A percentile compares a stretch with the other conserved stretches of the same genome.
phyloP scores from a whole-genome alignment of 1,140 invertebrate species.

The Tetramorium alpestre region DNA sequence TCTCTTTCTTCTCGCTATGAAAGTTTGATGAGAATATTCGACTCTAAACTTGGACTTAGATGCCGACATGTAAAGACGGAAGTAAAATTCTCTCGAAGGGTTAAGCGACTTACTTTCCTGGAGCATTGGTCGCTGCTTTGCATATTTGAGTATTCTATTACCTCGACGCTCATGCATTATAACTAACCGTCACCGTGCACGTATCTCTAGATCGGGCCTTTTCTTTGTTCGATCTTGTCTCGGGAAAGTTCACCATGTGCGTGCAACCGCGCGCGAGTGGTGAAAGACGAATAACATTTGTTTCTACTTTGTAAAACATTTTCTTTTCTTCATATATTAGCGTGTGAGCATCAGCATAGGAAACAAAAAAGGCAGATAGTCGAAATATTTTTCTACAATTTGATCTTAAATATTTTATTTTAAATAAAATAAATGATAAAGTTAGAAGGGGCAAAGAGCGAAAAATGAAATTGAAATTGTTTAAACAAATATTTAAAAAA shows the following conservation, averaged over 20 bases:
- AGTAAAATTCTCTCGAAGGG: constrained; percentile 48
- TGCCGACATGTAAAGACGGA: constrained; percentile 49
- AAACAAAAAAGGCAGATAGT: not conserved
- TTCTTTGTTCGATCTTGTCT: constrained; percentile 48
- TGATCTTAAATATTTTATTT: not conserved
- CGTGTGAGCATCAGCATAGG: not conserved
- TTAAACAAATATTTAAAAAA: no score
- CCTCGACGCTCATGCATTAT: constrained; percentile 56
- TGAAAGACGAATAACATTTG: constrained; percentile 15
- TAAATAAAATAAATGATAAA: not conserved
- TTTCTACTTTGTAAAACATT: not conserved
- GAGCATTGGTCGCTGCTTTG: constrained; percentile 39
- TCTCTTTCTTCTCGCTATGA: not conserved
- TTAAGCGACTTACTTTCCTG: constrained; percentile 43
- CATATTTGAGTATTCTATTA: constrained; percentile 57
- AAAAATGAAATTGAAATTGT: not conserved
- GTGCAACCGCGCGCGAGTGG: not conserved
- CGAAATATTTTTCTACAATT: not conserved
- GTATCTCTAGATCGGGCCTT: constrained; percentile 7
- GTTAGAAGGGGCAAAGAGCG: not conserved
- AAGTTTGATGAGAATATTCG: constrained; percentile 35
- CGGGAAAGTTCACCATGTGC: constrained; percentile 18
- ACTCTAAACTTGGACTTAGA: constrained; percentile 33
- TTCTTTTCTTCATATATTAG: not conserved
- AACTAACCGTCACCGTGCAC: constrained; percentile 10